Evolutionary conservation across 2,888 invertebrate genomes (phyloP), one percentile per base, ranked within the genome.

Genomic region (Cetonia aurata): DNA sequence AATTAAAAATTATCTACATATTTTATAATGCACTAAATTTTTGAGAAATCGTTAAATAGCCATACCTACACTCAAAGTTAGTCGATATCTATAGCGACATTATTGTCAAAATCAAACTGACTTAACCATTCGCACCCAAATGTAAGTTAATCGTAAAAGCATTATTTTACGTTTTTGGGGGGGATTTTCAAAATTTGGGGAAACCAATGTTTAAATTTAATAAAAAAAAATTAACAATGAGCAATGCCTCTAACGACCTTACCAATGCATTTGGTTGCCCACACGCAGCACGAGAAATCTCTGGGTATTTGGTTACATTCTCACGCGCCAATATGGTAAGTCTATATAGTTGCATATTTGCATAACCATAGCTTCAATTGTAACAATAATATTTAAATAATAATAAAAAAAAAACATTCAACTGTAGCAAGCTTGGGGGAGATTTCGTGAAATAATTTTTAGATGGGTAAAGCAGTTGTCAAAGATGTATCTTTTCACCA

Each of bases 311-410:
- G 72, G 72, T 42, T 72, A 8, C 65, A 68, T 44, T 72, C 72
- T 3, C 72, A 72, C 50, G 68, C 72, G 6, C 72, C 72, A 62
- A 25, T 66, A 52, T 73, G 73, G 73, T 73, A 69, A 53, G 72
- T 17, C 8, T 12, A 6, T 6, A 8, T 37, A 31, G 12, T 52
- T 52, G 52, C 10, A 12, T 52, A 6, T 48, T 8, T 15, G 37
- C 4, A 37, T 37, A 37, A 37, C 37, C 17, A 17, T 48, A n/a
- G 48, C 48, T 48, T 15, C 48, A 48, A n/a, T 48, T 48, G 13
- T 15, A 17, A 15, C 17, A 15, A 17, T 4, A 13, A 17, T 48
- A 17, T 48, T n/a, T 6, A 48, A 44, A 44, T 44, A 13, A n/a
- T n/a, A n/a, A n/a, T 46, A 46, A 46, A 12, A 46, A n/a, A 3